Evolutionary conservation across 2,888 invertebrate species (phyloP), one percentile per base, ranked within the genome.

Genomic region (Nemotelus pantherinus): DNA sequence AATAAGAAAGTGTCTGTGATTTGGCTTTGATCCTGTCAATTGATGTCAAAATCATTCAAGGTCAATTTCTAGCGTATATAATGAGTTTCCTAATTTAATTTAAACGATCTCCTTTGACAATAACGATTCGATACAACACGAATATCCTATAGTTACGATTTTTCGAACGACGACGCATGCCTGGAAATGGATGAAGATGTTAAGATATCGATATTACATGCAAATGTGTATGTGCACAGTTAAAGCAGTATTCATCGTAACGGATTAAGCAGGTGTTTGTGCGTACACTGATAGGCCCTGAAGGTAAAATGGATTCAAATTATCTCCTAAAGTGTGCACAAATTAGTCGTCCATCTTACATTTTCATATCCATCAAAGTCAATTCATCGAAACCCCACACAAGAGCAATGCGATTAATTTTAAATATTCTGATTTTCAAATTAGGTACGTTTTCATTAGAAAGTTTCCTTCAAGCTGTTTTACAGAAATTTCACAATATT

Each of bases 181-280:
- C 70, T 9, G 41, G 53, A 55, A 25, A 41, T 70, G 3, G 25
- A 25, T 4, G 53, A 7, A 25, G 25, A 25, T 25, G 25, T 25
- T 57, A 9, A 2, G 3, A 25, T 57, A 57, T 6, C 25, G 3
- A 57, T 57, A 57, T 57, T 25, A 25, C 25, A 25, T 25, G 25
- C 25, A 25, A 1, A 25, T 25, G 25, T 25, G 25, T 25, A 25
- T 25, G 25, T 25, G 25, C 25, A 25, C 25, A 25, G 0, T 25
- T 25, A 25, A 25, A 25, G 25, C 25, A 25, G 25, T 25, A 45
- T 58, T 3, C 58, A 58, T 58, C 53, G 45, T 44, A 65, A 50
- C 76, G 55, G 64, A 65, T 76, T 76, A 76, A 57, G 64, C 76
- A 76, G 76, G 76, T 76, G 76, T 76, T 53, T 65, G 63, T 65